Base-by-base conservation (phyloP, 2,113 vertebrate species). In the Gymnocephalus cernua region DNA sequence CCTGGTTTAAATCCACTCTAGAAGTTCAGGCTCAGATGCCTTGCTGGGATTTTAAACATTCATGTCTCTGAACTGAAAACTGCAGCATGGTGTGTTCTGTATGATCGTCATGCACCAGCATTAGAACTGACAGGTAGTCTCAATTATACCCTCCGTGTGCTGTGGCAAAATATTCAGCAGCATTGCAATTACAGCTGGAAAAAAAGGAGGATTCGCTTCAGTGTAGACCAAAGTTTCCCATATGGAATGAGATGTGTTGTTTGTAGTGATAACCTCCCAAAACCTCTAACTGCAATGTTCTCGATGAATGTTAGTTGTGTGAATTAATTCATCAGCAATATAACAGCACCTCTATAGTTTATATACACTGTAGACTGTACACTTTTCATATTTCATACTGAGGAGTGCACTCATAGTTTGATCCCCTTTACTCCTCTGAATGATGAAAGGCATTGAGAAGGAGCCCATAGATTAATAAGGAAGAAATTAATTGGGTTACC, bases 11-110 rank as follows among this genome's bases (percentile, higher is more conserved):
- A 79, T 70, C 45, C 47, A 74, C 38, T 29, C 65, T 3, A 38
- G n/a, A 11, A 61, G 15, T 25, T 18, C 25, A 58, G 19, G 57
- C 56, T 54, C 44, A n/a, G 65, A 73, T 56, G 35, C 47, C 64
- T 86, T 0, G 10, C 65, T 77, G 64, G 50, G 69, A 72, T 77
- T 84, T 85, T 72, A 85, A 82, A 85, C 77, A 80, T 82, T 80
- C 70, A 83, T 78, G 64, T 65, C 56, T 72, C 45, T 15, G 70
- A 82, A 74, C 47, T 19, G 23, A 81, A 79, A 81, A 66, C 27
- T 82, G 80, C 72, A 75, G 64, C 62, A 63, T 19, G 59, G 44
- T 59, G 83, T 68, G 35, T 78, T 83, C 69, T 69, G 64, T 75
- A 76, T 86, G 82, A 85, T 51, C 44, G 73, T 76, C 70, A 76